A percentile compares a stretch with the other conserved stretches of the same genome.
These are phyloP conservation scores for Dipodomys spectabilis DNA, from an alignment of 2,113 vertebrate species.

Conservation along the genomic window DNA sequence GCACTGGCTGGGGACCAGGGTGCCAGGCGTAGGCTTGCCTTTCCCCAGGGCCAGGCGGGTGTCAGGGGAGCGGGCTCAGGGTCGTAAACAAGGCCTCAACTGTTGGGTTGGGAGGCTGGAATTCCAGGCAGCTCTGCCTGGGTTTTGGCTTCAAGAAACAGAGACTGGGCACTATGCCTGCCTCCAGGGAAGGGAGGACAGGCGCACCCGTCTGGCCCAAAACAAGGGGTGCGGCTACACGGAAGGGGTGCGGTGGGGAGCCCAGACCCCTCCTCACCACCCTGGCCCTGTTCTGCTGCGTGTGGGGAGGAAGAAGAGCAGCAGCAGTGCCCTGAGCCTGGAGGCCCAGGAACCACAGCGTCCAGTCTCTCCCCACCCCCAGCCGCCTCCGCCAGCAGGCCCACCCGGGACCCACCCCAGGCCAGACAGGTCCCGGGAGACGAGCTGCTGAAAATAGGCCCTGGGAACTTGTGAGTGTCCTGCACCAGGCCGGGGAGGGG, in stretches of 20 bases:
- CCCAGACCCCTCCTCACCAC: background rate
- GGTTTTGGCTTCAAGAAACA: background rate
- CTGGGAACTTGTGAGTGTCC: constrained; percentile 71
- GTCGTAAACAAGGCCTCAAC: background rate
- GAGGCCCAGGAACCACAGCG: background rate
- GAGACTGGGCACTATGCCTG: background rate
- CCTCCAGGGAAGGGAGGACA: too few relatives aligned
- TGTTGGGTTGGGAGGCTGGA: background rate
- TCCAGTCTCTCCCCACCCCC: background rate
- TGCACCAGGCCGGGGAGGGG: background rate
- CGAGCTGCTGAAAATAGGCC: constrained; percentile 76
- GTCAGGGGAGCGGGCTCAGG: background rate
- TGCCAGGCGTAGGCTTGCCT: background rate
- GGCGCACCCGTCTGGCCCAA: background rate
- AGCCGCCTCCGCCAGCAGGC: background rate
- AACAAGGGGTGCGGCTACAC: background rate
- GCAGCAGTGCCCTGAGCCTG: background rate
- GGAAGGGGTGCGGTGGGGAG: background rate
- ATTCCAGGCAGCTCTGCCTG: background rate
- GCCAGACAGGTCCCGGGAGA: constrained; percentile 65
- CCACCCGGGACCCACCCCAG: constrained; percentile 2
- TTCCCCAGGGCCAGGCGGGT: background rate
- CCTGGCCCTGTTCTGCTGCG: rapidly evolving
- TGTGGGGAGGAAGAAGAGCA: background rate
- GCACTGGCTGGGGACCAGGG: background rate